Base-by-base conservation (phyloP, 2,797 vertebrate species). In the Oreochromis mossambicus region DNA sequence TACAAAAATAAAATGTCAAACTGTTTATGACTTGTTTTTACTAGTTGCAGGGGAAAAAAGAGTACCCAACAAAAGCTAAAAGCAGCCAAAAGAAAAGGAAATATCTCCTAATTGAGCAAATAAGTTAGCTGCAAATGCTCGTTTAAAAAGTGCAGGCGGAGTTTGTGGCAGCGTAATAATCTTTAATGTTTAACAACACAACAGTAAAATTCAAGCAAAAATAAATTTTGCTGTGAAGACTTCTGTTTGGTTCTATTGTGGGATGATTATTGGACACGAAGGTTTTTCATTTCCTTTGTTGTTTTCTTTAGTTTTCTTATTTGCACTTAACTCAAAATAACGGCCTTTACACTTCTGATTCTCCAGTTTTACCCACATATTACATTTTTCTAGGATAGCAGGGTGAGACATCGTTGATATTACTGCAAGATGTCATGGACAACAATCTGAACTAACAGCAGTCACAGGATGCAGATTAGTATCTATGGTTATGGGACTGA, bases 361-460 rank as follows among this genome's bases (percentile, higher is more conserved):
- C 48, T 32, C 24, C 43, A n/a, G 10, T 75, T 75, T 32, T 32
- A 50, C 26, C 10, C 6, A 3, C 41, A n/a, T 12, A 43, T 48
- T 73, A 8, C 15, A 32, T 48, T 48, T 75, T 50, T 48, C 43
- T 19, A 17, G 38, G 43, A 50, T 17, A 46, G 8, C 41, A 46
- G 24, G 68, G 3, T 29, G 68, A 48, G 66, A 10, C 8, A 26
- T 70, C 0, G 2, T 73, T 73, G 21, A 19, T 3, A 29, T 70
- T 46, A 46, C 21, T 29, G 66, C 41, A 46, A 26, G 66, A 70
- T 43, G 41, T 19, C 6, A 46, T 17, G 19, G n/a, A 68, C 13
- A 58, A 5, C 2, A 15, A 9, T 32, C 26, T 58, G 21, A 14
- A 26, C 6, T 63, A 63, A 3, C n/a, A 29, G 8, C 0, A 0